phyloP scores from a whole-genome alignment of 2,888 invertebrate species.

The Orchesellides sinensis region DNA sequence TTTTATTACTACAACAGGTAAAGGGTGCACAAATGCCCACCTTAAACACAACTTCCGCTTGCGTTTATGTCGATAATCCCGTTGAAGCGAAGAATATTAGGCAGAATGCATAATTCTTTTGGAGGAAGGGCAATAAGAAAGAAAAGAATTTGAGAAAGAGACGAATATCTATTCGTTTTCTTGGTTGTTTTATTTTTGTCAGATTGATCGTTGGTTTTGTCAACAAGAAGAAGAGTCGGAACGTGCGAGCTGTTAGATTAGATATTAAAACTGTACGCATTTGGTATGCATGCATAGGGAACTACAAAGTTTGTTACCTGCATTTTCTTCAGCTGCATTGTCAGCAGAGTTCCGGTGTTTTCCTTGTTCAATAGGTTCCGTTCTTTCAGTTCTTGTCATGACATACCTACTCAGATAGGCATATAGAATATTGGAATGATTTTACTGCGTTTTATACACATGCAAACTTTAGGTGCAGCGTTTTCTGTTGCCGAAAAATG shows the following conservation, averaged over 20 bases:
- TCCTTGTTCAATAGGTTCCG: background rate
- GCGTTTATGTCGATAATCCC: slow-evolving; percentile 19
- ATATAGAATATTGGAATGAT: background rate
- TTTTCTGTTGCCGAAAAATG: background rate
- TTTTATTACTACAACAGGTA: background rate
- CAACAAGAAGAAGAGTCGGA: background rate
- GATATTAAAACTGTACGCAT: background rate
- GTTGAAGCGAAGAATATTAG: no score
- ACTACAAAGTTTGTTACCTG: background rate
- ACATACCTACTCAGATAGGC: no score
- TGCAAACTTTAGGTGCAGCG: background rate
- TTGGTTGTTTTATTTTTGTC: background rate
- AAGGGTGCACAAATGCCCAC: background rate
- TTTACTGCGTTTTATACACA: background rate
- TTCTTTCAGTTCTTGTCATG: background rate
- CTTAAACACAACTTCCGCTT: background rate
- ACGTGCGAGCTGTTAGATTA: background rate
- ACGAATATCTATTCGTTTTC: background rate
- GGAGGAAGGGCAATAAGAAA: background rate
- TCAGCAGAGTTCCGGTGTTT: background rate
- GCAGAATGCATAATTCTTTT: background rate
- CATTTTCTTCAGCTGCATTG: background rate
- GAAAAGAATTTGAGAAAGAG: background rate
- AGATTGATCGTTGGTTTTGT: slow-evolving; percentile 10
- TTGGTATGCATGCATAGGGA: background rate